Conservation (phyloP, 2,113 vertebrate species). For the Calidris pugnax region DNA sequence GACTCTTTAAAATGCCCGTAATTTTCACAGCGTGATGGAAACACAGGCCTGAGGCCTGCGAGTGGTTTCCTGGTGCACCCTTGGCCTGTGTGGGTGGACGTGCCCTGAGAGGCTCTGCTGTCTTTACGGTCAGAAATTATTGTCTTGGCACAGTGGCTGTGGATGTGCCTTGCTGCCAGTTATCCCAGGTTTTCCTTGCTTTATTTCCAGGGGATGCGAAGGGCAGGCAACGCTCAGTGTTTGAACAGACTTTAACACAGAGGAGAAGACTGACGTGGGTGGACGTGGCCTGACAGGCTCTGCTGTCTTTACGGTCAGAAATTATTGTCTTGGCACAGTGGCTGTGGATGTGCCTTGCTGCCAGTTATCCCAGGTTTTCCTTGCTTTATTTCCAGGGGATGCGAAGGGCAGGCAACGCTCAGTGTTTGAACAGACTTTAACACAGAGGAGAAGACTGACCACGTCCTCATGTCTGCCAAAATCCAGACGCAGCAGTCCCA, state of each 20-base stretch:
- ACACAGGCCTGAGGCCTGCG: background rate
- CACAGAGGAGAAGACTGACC: background rate
- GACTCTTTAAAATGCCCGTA: accelerated
- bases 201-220: too few species aligned
- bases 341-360: background rate
- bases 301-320: background rate
- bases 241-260: too few species aligned
- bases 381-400: background rate
- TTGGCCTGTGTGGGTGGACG: background rate
- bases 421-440: background rate
- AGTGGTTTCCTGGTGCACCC: background rate
- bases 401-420: background rate
- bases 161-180: background rate
- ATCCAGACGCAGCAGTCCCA: background rate
- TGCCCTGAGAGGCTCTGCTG: background rate
- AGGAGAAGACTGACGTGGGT: too few species aligned
- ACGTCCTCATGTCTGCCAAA: background rate
- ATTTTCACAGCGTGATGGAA: background rate
- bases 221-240: too few species aligned
- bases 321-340: background rate
- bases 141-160: background rate
- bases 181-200: background rate
- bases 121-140: background rate
- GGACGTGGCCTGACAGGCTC: background rate
- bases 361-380: background rate